Conservation (phyloP, 2,888 invertebrate species). For the Drosophila pseudotalamancana region DNA sequence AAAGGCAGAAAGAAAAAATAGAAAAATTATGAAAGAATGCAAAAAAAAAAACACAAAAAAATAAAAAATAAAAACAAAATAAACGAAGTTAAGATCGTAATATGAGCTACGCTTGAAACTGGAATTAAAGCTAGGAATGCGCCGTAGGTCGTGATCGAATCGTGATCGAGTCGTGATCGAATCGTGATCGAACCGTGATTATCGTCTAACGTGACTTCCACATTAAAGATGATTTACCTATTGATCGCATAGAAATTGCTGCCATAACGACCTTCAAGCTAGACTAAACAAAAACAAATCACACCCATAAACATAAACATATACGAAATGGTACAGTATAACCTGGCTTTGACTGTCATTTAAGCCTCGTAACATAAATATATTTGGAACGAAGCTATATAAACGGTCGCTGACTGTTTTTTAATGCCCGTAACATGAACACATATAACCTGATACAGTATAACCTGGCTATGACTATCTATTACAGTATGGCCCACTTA, state of each 20-base stretch:
- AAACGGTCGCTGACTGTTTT: too few relatives aligned
- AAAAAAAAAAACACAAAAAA: slow-evolving; percentile 22
- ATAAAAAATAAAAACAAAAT: slow-evolving; percentile 35
- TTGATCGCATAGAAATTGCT: slow-evolving; percentile 15
- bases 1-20: slow-evolving; percentile 27
- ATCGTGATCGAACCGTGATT: slow-evolving; percentile 18
- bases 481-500: too few relatives aligned
- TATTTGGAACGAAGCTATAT: too few relatives aligned
- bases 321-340: not conserved
- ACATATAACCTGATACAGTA: too few relatives aligned
- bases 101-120: slow-evolving; percentile 7
- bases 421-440: too few relatives aligned
- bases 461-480: too few relatives aligned
- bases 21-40: slow-evolving; percentile 21
- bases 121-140: slow-evolving; percentile 4
- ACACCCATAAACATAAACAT: not conserved
- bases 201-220: slow-evolving; percentile 16
- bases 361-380: too few relatives aligned
- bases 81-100: slow-evolving; percentile 21
- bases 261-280: slow-evolving; percentile 33
- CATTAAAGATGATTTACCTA: slow-evolving; percentile 16
- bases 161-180: not conserved
- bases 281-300: slow-evolving; percentile 6
- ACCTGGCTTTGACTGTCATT: slow-evolving; percentile 21
- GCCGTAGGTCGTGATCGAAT: slow-evolving; percentile 9